phyloP scores from a whole-genome alignment of 2,797 vertebrate species.

The Heterohyrax brucei region DNA sequence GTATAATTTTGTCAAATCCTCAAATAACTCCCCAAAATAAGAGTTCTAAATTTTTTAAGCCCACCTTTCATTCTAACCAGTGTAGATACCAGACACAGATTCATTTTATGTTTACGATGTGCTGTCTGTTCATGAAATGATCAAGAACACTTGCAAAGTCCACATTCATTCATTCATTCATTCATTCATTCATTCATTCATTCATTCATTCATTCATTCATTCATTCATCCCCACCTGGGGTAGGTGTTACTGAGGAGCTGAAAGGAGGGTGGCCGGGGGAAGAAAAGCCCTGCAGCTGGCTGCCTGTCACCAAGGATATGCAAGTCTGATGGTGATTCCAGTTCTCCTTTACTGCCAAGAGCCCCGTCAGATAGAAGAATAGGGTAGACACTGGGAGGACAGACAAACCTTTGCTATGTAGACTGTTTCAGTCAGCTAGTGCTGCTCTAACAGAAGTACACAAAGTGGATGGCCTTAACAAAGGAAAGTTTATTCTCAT shows the following conservation, averaged over 20 bases:
- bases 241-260: not conserved
- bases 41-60: constrained; percentile 3
- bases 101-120: not conserved
- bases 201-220: no score
- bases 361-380: not conserved
- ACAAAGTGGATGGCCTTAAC: no score
- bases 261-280: not conserved
- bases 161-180: not conserved
- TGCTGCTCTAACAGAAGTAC: no score
- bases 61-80: not conserved
- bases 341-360: not conserved
- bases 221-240: no score
- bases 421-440: no score
- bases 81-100: not conserved
- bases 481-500: no score
- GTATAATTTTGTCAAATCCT: constrained; percentile 25
- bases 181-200: not conserved
- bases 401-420: constrained; percentile 27
- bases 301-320: not conserved
- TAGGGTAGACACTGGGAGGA: not conserved
- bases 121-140: not conserved
- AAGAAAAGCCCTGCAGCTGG: not conserved
- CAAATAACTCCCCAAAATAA: not conserved
- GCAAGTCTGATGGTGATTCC: not conserved
- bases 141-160: not conserved